These are phyloP conservation scores for Metalampra italica DNA, from an alignment of 2,888 invertebrate species.

Conservation along the genomic window DNA sequence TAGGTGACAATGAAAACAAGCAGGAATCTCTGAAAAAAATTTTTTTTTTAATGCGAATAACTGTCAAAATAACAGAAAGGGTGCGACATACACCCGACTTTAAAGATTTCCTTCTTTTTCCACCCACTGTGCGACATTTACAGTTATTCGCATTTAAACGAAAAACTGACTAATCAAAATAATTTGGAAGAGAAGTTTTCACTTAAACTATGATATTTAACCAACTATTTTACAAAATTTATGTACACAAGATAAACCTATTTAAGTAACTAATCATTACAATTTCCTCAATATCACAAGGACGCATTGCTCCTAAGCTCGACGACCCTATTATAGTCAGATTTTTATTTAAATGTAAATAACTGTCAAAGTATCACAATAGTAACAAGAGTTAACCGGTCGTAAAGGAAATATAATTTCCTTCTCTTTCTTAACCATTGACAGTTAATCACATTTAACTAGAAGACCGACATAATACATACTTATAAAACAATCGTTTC, in stretches of 20 bases:
- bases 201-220: slow-evolving; percentile 29
- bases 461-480: too few relatives aligned
- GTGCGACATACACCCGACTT: too few relatives aligned
- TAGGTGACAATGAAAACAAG: background rate
- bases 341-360: too few relatives aligned
- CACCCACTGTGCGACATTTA: too few relatives aligned
- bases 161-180: slow-evolving; percentile 18
- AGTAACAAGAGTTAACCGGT: too few relatives aligned
- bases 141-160: too few relatives aligned
- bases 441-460: too few relatives aligned
- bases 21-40: background rate
- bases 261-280: slow-evolving; percentile 61
- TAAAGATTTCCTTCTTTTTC: too few relatives aligned
- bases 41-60: background rate
- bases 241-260: slow-evolving; percentile 54
- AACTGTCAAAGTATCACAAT: too few relatives aligned
- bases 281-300: slow-evolving; percentile 71
- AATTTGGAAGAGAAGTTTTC: slow-evolving; percentile 49
- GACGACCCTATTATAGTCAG: slow-evolving; percentile 36
- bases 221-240: slow-evolving; percentile 50
- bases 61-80: too few relatives aligned
- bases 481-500: slow-evolving; percentile 50
- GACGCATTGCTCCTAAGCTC: slow-evolving; percentile 61
- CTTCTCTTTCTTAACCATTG: too few relatives aligned
- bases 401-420: too few relatives aligned